Base-by-base conservation (phyloP, 2,888 invertebrate genomes). In the Spodoptera littoralis region DNA sequence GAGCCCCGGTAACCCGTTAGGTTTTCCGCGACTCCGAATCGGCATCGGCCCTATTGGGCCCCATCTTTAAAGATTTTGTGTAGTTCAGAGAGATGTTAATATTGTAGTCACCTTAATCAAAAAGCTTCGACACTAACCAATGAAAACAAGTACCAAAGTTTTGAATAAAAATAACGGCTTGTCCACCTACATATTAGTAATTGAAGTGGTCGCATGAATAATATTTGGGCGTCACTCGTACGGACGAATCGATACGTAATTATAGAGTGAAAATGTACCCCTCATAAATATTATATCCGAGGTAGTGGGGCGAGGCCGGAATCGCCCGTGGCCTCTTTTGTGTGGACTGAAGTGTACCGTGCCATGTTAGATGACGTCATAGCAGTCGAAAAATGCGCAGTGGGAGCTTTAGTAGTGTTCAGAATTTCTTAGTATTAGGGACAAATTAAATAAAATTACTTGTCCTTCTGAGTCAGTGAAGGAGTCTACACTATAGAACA, bases 231-330 rank as follows among this genome's bases (percentile, higher is more conserved):
- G 92, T 90, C 88, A 90, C 88, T 84, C 84, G 83, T 86, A 68
- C 84, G 84, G 84, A 85, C 85, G 88, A 92, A 93, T 93, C 93
- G 92, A 94, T 93, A 89, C 89, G 91, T 92, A 94, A 94, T 94
- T 94, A 94, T 93, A 92, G 90, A 92, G 91, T 92, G 89, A 91
- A 90, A 92, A 91, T 88, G 81, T 90, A 90, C 91, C 93, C 93
- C 91, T 92, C 92, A 92, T 93, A 92, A 94, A 93, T 94, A 92
- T 90, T 88, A 90, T 92, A 92, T 92, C 88, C 88, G 85, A 86
- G 88, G 80, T 83, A 73, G 84, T 85, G 89, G 91, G 93, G 93
- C 90, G 91, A 86, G 93, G 91, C 90, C 90, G 91, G 90, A 90
- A 90, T 90, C 83, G 91, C 92, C 90, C 84, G 88, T 88, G 88